phyloP scores from a whole-genome alignment of 2,113 vertebrate species.

The Zapornia atra region DNA sequence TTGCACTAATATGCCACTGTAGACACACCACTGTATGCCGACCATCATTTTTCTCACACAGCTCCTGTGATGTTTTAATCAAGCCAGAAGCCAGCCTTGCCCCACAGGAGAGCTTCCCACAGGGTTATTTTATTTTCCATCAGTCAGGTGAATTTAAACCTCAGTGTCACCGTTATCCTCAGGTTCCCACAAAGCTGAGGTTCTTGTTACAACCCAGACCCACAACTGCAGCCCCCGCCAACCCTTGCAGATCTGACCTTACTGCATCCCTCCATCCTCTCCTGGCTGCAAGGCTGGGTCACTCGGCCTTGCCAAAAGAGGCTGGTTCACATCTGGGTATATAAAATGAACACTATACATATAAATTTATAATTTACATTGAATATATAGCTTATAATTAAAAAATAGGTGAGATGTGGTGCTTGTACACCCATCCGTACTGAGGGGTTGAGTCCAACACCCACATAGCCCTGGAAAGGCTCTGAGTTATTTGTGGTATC shows the following conservation, averaged over 20 bases:
- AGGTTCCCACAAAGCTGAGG: not conserved
- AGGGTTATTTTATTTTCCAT: not conserved
- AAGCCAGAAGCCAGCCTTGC: not conserved
- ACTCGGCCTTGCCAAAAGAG: not conserved
- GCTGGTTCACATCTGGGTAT: not conserved
- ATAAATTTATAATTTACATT: not conserved
- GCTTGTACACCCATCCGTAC: not conserved
- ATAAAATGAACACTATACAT: not conserved
- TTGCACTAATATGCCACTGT: not conserved
- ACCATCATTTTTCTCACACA: not conserved
- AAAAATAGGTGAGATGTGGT: not conserved
- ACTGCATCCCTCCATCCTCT: not conserved
- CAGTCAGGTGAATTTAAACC: not conserved
- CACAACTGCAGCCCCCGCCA: not conserved
- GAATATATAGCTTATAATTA: not conserved
- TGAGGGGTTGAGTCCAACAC: not conserved
- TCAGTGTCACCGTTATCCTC: not conserved
- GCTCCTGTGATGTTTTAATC: not conserved
- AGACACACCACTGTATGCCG: not conserved
- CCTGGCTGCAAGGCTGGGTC: not conserved
- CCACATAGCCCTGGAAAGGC: slow-evolving; percentile 5
- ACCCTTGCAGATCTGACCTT: not conserved
- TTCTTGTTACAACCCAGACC: not conserved
- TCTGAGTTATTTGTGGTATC: not conserved
- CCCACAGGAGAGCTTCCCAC: not conserved